Base-by-base conservation (phyloP, 2,113 vertebrate species). In the Corydoras sp. region DNA sequence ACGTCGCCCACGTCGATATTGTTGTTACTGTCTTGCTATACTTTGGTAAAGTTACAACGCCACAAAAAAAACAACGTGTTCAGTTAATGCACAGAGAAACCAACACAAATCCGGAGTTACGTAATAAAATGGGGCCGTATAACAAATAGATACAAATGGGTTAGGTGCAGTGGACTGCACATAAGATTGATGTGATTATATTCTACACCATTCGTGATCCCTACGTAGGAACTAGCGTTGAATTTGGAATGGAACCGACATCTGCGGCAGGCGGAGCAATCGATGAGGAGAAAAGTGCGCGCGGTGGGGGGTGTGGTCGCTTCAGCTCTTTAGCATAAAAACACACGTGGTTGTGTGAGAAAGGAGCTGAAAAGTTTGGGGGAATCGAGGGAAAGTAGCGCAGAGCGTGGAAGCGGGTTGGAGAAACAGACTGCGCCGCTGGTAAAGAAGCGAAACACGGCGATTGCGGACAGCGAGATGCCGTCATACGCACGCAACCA, bases 401-500 rank as follows among this genome's bases (percentile, higher is more conserved):
- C 43, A 29, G 64, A 5, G 62, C 6, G 67, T 29, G 64, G 8
- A 8, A 59, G 35, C 18, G 58, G 53, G 35, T 43, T 8, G 30
- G 32, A 32, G 11, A 24, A 51, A 53, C 24, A 55, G 32, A 35
- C 18, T 58, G 18, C 18, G 18, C 18, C 18, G 18, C 18, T 24
- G 18, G 15, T 12, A 29, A 15, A 62, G 31, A 2, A 76, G 69
- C 4, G 15, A 31, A 60, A 58, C 2, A 14, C 15, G 2, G 7
- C 24, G 58, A 7, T 3, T 59, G 15, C 18, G 48, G 56, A 65
- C 13, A 69, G 30, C 31, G 69, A 59, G 79, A 78, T 90, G 88
- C 89, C 87, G 10, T 88, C 88, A n/a, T 85, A 82, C 79, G 81
- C 82, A 12, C 74, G 82, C 24, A 79, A 81, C 76, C 85, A 87